A percentile compares a stretch with the other conserved stretches of the same genome.
These are phyloP conservation scores for Pampus argenteus DNA, from an alignment of 2,797 vertebrate species.

Conservation along the genomic window DNA sequence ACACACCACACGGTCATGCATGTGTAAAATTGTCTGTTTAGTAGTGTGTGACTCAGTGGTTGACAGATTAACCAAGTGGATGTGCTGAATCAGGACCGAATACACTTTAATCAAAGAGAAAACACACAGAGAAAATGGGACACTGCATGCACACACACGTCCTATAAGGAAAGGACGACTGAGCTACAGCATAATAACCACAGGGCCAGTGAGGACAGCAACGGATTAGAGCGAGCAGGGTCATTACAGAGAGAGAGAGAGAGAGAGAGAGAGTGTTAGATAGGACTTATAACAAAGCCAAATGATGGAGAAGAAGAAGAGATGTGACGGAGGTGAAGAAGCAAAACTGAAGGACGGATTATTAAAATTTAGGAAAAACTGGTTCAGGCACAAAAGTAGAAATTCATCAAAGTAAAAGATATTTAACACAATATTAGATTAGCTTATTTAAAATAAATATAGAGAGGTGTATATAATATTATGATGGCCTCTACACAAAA, in stretches of 20 bases:
- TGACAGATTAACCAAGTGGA: slow-evolving; percentile 38
- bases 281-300: slow-evolving; percentile 21
- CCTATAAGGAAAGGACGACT: slow-evolving; percentile 33
- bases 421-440: too few species aligned
- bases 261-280: slow-evolving; percentile 28
- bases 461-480: too few species aligned
- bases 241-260: slow-evolving; percentile 55
- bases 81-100: slow-evolving; percentile 48
- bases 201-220: slow-evolving; percentile 57
- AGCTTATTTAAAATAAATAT: too few species aligned
- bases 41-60: slow-evolving; percentile 12
- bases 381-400: not conserved
- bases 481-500: too few species aligned
- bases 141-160: slow-evolving; percentile 32
- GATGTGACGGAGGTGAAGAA: not conserved
- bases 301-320: slow-evolving; percentile 4
- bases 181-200: slow-evolving; percentile 49
- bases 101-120: slow-evolving; percentile 36
- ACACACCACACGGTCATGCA: not conserved
- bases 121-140: slow-evolving; percentile 45
- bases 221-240: slow-evolving; percentile 69
- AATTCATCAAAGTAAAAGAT: too few species aligned
- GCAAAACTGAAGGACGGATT: not conserved
- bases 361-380: not conserved
- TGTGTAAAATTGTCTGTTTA: slow-evolving; percentile 10